phyloP scores from a whole-genome alignment of 2,888 invertebrate genomes.

The Achlya flavicornis region DNA sequence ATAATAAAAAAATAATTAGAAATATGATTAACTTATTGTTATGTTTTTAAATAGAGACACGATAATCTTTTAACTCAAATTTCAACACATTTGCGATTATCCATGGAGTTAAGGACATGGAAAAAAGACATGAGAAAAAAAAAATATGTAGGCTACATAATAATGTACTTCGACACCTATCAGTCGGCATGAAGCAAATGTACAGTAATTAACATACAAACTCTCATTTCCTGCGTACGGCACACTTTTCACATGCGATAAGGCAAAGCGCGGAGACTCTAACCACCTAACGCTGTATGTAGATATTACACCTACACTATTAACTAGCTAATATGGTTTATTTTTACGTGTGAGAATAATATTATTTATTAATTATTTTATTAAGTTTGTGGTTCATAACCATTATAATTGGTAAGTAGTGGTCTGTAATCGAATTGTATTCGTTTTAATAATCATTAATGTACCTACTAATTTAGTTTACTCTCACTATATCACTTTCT shows the following conservation, averaged over 20 bases:
- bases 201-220: conserved; percentile 61
- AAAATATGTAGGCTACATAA: conserved; percentile 14
- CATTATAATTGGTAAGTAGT: too few relatives aligned
- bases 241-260: conserved; percentile 68
- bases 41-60: too few relatives aligned
- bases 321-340: not conserved
- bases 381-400: too few relatives aligned
- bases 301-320: conserved; percentile 16
- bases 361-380: too few relatives aligned
- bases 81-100: too few relatives aligned
- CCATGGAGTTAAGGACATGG: too few relatives aligned
- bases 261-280: conserved; percentile 23
- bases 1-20: conserved; percentile 26
- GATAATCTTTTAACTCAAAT: too few relatives aligned
- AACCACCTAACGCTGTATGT: conserved; percentile 26
- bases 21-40: too few relatives aligned
- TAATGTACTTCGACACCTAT: conserved; percentile 2
- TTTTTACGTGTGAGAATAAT: not conserved
- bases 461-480: too few relatives aligned
- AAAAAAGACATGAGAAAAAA: conserved; percentile 17
- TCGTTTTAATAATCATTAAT: too few relatives aligned
- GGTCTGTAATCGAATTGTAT: too few relatives aligned
- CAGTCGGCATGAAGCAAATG: conserved; percentile 34
- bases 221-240: conserved; percentile 71
- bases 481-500: too few relatives aligned